A percentile compares a stretch with the other conserved stretches of the same genome.
Conservation (phyloP, 2,797 vertebrate genomes). For the Aselliscus stoliczkanus region DNA sequence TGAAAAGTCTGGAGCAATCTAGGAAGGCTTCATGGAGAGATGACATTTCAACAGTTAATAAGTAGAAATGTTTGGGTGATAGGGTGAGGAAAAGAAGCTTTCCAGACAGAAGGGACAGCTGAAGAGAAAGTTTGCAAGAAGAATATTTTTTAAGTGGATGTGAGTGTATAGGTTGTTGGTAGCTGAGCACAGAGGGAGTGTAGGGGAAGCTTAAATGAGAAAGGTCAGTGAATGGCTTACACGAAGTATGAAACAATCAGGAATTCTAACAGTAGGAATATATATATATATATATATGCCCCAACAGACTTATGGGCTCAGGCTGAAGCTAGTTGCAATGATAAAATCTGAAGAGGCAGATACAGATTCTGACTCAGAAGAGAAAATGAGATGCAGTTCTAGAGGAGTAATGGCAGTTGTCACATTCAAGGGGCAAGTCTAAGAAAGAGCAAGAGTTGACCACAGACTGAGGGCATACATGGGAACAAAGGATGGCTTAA, state of each 20-base stretch:
- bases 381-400: background rate
- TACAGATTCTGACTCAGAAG: background rate
- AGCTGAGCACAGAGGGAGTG: background rate
- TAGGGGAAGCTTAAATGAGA: background rate
- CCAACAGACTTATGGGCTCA: accelerated
- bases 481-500: background rate
- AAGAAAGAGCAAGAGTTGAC: background rate
- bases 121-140: background rate
- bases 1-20: background rate
- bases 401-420: background rate
- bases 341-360: background rate
- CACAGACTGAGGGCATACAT: background rate
- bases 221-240: background rate
- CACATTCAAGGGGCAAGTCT: background rate
- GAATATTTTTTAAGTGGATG: background rate
- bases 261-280: background rate
- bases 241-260: background rate
- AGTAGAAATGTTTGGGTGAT: background rate
- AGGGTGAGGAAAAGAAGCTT: background rate
- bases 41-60: background rate
- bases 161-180: background rate
- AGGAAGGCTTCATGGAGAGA: background rate
- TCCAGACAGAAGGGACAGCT: background rate
- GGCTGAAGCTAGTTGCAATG: background rate
- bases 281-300: too few relatives aligned